These are phyloP conservation scores for Mus minutoides DNA, from an alignment of 2,797 vertebrate genomes.

Conservation along the genomic window DNA sequence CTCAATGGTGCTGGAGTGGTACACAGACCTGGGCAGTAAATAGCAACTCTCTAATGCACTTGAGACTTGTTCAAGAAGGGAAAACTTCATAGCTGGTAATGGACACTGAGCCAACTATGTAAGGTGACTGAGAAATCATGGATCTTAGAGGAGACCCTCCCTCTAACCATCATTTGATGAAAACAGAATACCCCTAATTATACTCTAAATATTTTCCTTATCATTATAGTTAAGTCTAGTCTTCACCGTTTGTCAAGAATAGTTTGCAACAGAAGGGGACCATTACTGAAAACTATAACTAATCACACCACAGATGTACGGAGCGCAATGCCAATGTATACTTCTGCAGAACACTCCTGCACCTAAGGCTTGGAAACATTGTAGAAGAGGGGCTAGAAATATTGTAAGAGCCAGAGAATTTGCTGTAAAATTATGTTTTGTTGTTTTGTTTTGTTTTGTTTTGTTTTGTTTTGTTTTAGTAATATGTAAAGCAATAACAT, in stretches of 20 bases:
- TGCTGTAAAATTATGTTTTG: background rate
- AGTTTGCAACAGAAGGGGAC: background rate
- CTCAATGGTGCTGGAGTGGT: background rate
- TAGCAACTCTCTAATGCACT: background rate
- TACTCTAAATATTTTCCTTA: background rate
- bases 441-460: background rate
- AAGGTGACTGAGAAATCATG: background rate
- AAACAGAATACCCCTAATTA: background rate
- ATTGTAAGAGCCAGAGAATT: background rate
- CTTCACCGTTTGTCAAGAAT: background rate
- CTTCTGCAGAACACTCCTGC: background rate
- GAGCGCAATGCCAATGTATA: background rate
- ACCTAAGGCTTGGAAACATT: background rate
- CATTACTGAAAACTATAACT: background rate
- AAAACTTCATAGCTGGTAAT: background rate
- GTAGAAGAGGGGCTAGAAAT: background rate
- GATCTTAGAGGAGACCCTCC: background rate
- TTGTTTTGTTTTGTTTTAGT: background rate
- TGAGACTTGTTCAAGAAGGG: background rate
- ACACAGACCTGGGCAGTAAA: background rate
- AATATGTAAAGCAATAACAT: background rate
- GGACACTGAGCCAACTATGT: background rate
- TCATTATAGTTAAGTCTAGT: background rate
- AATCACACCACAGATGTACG: background rate
- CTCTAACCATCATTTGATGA: background rate